Evolutionary conservation across 2,888 invertebrate genomes (phyloP).

Genomic region (Sphaerophoria taeniata): DNA sequence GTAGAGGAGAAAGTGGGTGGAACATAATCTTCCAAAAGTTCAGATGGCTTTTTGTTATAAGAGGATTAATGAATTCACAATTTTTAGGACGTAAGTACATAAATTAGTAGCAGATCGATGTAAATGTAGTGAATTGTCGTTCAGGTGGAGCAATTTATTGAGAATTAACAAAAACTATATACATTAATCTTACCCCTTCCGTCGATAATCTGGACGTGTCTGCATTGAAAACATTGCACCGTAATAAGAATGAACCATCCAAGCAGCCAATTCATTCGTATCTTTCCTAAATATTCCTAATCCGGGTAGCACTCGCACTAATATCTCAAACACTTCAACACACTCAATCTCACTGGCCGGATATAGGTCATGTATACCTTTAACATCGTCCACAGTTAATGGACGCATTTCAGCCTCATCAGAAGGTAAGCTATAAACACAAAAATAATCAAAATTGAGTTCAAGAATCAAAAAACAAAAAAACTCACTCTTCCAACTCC

Average conservation of each 20-base stretch:
- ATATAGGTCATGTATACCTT: conserved; percentile 92
- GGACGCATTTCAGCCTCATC: conserved; percentile 90
- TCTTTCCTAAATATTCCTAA: conserved; percentile 89
- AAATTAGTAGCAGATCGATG: too few species aligned
- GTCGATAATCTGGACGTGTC: conserved; percentile 90
- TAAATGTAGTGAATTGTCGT: too few species aligned
- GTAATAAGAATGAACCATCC: conserved; percentile 96
- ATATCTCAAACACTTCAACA: conserved; percentile 91
- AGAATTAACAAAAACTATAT: too few species aligned
- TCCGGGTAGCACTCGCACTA: conserved; percentile 90
- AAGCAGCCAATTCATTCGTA: conserved; percentile 90
- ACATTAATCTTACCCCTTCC: conserved; percentile 84
- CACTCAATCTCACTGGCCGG: conserved; percentile 95
- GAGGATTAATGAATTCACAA: too few species aligned
- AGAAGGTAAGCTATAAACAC: conserved; percentile 83
- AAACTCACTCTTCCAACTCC: conserved; percentile 85
- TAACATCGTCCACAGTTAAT: conserved; percentile 90
- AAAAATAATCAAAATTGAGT: not conserved
- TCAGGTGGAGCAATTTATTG: too few species aligned
- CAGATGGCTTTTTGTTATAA: too few species aligned
- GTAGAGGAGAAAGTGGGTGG: too few species aligned
- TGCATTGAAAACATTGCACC: conserved; percentile 97
- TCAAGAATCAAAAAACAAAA: not conserved
- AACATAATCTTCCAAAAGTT: too few species aligned
- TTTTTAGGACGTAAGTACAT: too few species aligned